phyloP scores from a whole-genome alignment of 2,888 invertebrate genomes.

The Phorcus lineatus region DNA sequence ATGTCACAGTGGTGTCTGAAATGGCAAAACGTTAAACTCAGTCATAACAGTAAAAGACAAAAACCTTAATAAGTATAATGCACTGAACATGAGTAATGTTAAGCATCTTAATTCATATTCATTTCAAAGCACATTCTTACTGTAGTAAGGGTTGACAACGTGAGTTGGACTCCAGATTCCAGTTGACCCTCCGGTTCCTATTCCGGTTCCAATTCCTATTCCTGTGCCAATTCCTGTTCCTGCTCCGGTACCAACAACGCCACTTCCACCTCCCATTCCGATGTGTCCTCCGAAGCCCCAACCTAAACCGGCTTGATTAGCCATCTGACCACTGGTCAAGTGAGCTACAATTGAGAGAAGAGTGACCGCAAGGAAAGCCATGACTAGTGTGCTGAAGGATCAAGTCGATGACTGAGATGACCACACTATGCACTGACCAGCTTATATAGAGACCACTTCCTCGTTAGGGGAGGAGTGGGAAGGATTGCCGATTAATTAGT shows the following conservation, averaged over 20 bases:
- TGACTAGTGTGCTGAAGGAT: not conserved
- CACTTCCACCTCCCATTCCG: not conserved
- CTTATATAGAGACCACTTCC: too few species aligned
- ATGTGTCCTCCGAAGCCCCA: not conserved
- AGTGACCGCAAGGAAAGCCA: not conserved
- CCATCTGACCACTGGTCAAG: not conserved
- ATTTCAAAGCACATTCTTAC: not conserved
- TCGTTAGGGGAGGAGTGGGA: too few species aligned
- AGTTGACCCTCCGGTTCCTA: not conserved
- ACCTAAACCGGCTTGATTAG: not conserved
- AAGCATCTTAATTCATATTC: too few species aligned
- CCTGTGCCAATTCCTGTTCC: not conserved
- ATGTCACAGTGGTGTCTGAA: not conserved
- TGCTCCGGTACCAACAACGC: not conserved
- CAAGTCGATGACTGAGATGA: too few species aligned
- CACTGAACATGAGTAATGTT: too few species aligned
- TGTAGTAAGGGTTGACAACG: not conserved
- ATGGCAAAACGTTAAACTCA: not conserved
- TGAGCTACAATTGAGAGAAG: not conserved
- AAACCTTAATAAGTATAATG: too few species aligned
- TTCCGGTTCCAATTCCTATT: not conserved
- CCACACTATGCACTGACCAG: too few species aligned
- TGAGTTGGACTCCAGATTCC: not conserved
- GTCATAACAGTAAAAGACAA: too few species aligned
- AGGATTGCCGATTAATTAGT: too few species aligned